Evolutionary conservation across 2,113 vertebrate genomes (phyloP), one percentile per base, ranked within the genome.

Genomic region (Otolemur garnettii): DNA sequence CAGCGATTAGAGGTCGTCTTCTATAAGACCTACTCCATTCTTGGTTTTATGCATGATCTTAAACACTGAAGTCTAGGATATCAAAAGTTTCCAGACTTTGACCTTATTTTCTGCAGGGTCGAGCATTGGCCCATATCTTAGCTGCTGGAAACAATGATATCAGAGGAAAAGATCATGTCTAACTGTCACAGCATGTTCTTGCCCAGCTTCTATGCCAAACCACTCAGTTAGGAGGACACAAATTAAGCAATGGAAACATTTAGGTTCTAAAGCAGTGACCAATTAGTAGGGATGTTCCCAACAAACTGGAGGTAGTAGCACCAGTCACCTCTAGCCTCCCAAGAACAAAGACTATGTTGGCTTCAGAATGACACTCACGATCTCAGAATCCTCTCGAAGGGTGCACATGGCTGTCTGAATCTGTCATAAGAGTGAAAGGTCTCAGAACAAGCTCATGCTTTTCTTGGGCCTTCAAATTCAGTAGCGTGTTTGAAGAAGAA

Each of bases 91-190:
- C 42, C 59, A 33, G 9, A 30, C 11, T 59, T 2, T 45, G 19
- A 18, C 4, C 1, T 91, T 66, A 4, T 7, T 22, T 90, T 87
- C 62, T 18, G 4, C 3, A 68, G 15, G 3, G 13, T 64, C 28
- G 8, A 4, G 2, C 11, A 13, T 8, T 21, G 12, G 21, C 2
- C 26, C 33, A 4, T 12, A 68, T 9, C 30, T 45, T 66, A 50
- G 1, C 12, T 42, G 0, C 18, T 64, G 62, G 38, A 69, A 2
- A 19, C 42, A 84, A 2, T 21, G 4, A 0, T 5, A 30, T 66
- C 35, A 75, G 5, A 4, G 9, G 30, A 33, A 71, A 87, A 0
- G 0, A 4, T 42, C 1, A 14, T 17, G 10, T 9, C 24, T 71
- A 28, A 42, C 10, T 33, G 7, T 24, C 72, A 33, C 19, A 74